These are phyloP conservation scores for Heliothis subflexa DNA, from an alignment of 1,140 invertebrate species.

Conservation along the genomic window DNA sequence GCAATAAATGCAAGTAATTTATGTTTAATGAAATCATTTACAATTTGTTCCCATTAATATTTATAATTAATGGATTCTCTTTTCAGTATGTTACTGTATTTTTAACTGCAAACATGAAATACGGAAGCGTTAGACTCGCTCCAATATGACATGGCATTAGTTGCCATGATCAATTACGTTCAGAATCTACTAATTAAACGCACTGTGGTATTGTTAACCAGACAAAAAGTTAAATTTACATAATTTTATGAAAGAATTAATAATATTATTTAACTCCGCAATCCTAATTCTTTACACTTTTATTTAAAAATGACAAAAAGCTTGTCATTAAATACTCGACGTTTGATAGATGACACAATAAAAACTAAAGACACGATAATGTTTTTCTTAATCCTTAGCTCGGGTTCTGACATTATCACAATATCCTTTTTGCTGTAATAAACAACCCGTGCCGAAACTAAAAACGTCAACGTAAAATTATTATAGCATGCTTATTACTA, in stretches of 20 bases:
- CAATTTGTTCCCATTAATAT: neutral
- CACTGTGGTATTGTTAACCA: neutral
- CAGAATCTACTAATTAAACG: neutral
- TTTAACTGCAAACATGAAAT: neutral
- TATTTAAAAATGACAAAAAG: constrained; percentile 1
- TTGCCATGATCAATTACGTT: neutral
- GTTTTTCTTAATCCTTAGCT: constrained; percentile 50
- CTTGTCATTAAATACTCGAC: constrained; percentile 50
- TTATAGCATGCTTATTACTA: constrained; percentile 25
- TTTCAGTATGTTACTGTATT: neutral
- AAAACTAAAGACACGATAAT: constrained; percentile 47
- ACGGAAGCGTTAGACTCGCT: neutral
- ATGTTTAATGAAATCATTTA: neutral
- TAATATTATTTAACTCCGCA: too few relatives aligned
- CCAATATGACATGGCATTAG: neutral
- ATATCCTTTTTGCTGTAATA: constrained; percentile 53
- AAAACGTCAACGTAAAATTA: constrained; percentile 56
- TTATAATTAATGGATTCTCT: neutral
- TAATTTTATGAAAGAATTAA: too few relatives aligned
- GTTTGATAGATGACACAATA: constrained; percentile 53
- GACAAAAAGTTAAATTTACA: neutral
- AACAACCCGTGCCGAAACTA: constrained; percentile 50
- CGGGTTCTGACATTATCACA: constrained; percentile 43
- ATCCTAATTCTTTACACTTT: too few relatives aligned
- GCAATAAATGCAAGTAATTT: neutral